phyloP scores from a whole-genome alignment of 2,888 invertebrate genomes.

The Prosopocoilus inquinatus region DNA sequence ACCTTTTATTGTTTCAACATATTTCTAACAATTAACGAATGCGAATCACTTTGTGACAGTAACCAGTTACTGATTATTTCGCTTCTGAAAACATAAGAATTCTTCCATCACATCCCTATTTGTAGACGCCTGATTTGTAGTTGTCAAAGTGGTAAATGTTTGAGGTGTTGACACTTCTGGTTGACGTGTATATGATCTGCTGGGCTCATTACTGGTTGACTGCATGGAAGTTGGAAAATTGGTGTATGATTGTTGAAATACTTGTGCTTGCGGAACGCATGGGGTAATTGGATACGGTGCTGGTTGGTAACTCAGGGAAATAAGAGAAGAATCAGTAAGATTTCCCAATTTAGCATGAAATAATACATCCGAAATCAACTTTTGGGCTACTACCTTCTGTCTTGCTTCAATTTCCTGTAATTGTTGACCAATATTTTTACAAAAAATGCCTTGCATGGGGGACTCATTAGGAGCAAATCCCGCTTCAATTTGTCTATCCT shows the following conservation, averaged over 20 bases:
- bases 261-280: slow-evolving; percentile 3
- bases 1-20: background rate
- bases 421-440: slow-evolving; percentile 6
- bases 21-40: background rate
- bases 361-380: slow-evolving; percentile 6
- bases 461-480: too few relatives aligned
- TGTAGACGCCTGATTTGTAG: background rate
- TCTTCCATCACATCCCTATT: background rate
- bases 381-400: slow-evolving; percentile 2
- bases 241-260: background rate
- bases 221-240: background rate
- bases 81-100: slow-evolving; percentile 1
- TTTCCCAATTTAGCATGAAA: slow-evolving; percentile 4
- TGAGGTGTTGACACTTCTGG: background rate
- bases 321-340: background rate
- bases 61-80: background rate
- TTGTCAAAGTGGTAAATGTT: background rate
- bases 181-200: background rate
- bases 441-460: too few relatives aligned
- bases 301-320: slow-evolving; percentile 1
- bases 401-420: background rate
- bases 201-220: background rate
- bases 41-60: background rate
- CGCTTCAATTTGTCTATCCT: too few relatives aligned
- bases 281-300: background rate